Percentiles rank a stretch among this genome's conserved stretches.
phyloP scores from a whole-genome alignment of 2,113 vertebrate genomes.

The Prietella phreatophila region DNA sequence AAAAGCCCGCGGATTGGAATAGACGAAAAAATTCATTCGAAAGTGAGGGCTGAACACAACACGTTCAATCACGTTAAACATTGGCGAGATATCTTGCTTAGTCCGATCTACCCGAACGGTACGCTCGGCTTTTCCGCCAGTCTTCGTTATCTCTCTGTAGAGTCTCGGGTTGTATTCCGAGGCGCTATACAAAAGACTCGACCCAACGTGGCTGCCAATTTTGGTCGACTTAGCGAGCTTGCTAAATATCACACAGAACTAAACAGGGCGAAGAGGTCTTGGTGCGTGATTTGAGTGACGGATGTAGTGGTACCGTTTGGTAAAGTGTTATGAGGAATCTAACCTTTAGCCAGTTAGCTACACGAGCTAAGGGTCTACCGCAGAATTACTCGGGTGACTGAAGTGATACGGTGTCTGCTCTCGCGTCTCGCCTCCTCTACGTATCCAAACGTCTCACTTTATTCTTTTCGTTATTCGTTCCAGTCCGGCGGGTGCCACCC shows the following conservation, averaged over 20 bases:
- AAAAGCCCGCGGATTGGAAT: not conserved
- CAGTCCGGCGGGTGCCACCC: slow-evolving; percentile 95
- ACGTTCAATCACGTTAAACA: not conserved
- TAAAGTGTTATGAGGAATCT: not conserved
- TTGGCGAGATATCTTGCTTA: not conserved
- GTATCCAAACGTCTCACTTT: not conserved
- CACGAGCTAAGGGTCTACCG: not conserved
- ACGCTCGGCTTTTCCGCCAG: not conserved
- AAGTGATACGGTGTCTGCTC: not conserved
- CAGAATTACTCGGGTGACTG: not conserved
- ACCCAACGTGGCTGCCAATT: not conserved
- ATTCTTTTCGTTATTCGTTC: slow-evolving; percentile 61
- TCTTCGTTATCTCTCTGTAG: not conserved
- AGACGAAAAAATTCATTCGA: not conserved
- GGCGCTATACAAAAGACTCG: not conserved
- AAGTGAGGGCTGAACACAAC: not conserved
- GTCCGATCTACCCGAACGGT: not conserved
- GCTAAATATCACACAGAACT: not conserved
- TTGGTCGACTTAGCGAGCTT: not conserved
- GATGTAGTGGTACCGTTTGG: not conserved
- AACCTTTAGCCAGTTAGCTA: not conserved
- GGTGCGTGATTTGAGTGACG: not conserved
- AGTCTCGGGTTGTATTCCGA: not conserved
- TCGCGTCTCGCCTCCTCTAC: not conserved
- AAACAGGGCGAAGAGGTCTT: no score